These are phyloP conservation scores for Cloeon dipterum DNA, from an alignment of 2,888 invertebrate genomes.

Conservation along the genomic window DNA sequence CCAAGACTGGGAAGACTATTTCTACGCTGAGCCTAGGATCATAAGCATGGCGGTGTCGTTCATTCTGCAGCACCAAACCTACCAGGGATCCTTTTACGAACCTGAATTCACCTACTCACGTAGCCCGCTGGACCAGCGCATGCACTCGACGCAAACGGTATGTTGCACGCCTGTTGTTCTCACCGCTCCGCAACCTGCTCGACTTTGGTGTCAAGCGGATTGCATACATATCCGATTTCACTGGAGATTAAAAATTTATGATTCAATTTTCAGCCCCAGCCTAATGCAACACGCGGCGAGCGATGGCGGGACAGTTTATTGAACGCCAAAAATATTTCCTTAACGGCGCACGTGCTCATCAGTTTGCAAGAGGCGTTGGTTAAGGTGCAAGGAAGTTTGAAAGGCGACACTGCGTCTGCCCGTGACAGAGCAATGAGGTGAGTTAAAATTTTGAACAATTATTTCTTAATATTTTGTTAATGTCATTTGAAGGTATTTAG, in stretches of 20 bases:
- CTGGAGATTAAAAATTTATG: no score
- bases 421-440: conserved; percentile 13
- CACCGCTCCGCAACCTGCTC: no score
- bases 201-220: no score
- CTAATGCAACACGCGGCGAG: not conserved
- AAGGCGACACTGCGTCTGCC: conserved; percentile 13
- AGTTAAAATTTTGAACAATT: not conserved
- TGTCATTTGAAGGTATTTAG: conserved; percentile 14
- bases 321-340: conserved; percentile 14
- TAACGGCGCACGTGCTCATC: conserved; percentile 27
- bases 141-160: conserved; percentile 7
- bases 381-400: conserved; percentile 15
- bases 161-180: no score
- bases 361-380: conserved; percentile 17
- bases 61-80: conserved; percentile 15
- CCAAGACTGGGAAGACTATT: conserved; percentile 27
- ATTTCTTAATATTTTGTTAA: not conserved
- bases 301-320: not conserved
- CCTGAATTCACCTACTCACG: conserved; percentile 6
- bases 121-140: conserved; percentile 11
- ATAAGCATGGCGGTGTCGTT: conserved; percentile 15
- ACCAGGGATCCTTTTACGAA: conserved; percentile 13
- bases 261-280: not conserved
- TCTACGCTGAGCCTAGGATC: conserved; percentile 23
- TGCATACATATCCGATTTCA: no score